These are phyloP conservation scores for Eonycteris spelaea DNA, from an alignment of 2,113 vertebrate genomes.

Conservation along the genomic window DNA sequence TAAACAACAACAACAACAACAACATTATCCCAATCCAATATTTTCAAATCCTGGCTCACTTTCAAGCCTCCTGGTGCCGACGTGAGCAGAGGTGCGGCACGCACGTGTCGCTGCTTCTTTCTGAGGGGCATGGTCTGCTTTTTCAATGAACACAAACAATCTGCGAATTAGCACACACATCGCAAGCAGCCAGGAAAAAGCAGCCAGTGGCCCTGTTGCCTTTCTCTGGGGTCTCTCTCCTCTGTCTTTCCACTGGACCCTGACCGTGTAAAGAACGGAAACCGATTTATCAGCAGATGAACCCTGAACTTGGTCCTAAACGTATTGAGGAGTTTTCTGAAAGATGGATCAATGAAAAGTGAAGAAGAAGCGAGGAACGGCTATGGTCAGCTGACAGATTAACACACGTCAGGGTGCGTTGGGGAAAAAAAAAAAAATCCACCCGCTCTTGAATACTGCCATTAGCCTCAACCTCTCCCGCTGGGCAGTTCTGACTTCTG, in stretches of 20 bases:
- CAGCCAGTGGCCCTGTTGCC: neutral
- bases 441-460: neutral
- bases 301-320: neutral
- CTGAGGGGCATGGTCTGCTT: neutral
- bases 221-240: neutral
- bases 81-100: neutral
- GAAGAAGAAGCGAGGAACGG: neutral
- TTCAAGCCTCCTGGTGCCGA: neutral
- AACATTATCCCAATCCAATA: neutral
- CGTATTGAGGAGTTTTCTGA: neutral
- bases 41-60: constrained; percentile 23
- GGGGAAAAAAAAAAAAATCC: neutral
- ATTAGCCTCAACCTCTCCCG: neutral
- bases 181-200: neutral
- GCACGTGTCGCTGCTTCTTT: neutral
- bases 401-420: rapidly evolving
- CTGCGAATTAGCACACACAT: neutral
- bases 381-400: neutral
- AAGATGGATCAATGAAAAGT: neutral
- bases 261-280: neutral
- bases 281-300: neutral
- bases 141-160: neutral
- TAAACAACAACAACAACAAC: neutral
- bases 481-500: neutral
- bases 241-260: neutral